A percentile compares a stretch with the other conserved stretches of the same genome.
These are phyloP conservation scores for Porites divaricata DNA, from an alignment of 92 coral and sea anemone species.

Conservation along the genomic window DNA sequence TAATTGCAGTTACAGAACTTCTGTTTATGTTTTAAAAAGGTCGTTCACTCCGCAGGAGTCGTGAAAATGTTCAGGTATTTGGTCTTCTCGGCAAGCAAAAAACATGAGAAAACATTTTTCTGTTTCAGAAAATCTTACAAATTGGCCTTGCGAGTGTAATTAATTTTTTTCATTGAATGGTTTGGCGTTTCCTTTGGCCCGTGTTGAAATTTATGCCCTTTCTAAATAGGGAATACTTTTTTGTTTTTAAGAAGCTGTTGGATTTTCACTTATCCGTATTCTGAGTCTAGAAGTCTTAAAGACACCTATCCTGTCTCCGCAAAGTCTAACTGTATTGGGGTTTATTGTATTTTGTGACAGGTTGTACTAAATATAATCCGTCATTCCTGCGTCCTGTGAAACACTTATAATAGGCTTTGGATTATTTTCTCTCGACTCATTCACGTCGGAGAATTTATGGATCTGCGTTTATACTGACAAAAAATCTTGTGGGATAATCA, in stretches of 20 bases:
- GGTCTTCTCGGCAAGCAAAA: slow-evolving; percentile 56
- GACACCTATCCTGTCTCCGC: slow-evolving; percentile 41
- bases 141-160: slow-evolving; percentile 23
- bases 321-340: slow-evolving; percentile 48
- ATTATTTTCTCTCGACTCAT: slow-evolving; percentile 41
- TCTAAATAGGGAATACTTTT: slow-evolving; percentile 19
- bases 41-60: slow-evolving; percentile 55
- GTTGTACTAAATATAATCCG: slow-evolving; percentile 51
- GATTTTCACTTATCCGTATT: slow-evolving; percentile 45
- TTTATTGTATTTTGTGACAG: slow-evolving; percentile 53
- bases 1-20: slow-evolving; percentile 75
- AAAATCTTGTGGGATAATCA: not conserved
- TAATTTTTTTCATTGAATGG: slow-evolving; percentile 47
- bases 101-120: slow-evolving; percentile 45
- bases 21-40: slow-evolving; percentile 66
- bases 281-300: slow-evolving; percentile 49
- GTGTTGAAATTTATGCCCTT: slow-evolving; percentile 34
- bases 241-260: slow-evolving; percentile 38
- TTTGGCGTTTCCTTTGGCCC: slow-evolving; percentile 37
- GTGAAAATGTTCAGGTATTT: slow-evolving; percentile 44
- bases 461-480: slow-evolving; percentile 16
- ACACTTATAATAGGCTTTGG: slow-evolving; percentile 38
- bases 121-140: slow-evolving; percentile 28
- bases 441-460: slow-evolving; percentile 48
- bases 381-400: slow-evolving; percentile 39